Conservation (phyloP, 2,797 vertebrate genomes). For the Sebastes dallii region DNA sequence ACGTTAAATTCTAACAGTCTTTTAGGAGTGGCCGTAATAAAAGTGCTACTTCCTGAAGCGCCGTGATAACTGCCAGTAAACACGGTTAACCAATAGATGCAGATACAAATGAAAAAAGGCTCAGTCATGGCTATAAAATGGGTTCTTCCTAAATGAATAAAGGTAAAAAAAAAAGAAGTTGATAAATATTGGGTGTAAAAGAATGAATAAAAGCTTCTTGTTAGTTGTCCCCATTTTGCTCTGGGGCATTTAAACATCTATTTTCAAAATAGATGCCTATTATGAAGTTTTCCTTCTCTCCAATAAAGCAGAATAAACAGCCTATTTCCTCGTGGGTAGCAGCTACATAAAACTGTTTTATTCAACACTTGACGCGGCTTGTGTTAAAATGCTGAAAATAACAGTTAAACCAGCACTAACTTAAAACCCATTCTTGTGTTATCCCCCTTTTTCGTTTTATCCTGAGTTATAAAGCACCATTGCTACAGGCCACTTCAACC, state of each 20-base stretch:
- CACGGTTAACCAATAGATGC: background rate
- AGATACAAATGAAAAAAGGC: background rate
- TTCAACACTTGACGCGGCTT: background rate
- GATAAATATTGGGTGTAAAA: background rate
- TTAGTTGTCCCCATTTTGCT: background rate
- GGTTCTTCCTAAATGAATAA: background rate
- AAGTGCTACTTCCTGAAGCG: slow-evolving; percentile 45
- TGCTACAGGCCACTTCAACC: background rate
- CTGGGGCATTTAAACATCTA: background rate
- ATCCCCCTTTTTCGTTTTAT: background rate
- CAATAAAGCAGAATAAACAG: slow-evolving; percentile 8
- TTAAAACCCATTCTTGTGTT: background rate
- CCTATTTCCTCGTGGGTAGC: background rate
- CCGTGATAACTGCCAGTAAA: slow-evolving; percentile 2
- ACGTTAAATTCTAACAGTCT: background rate
- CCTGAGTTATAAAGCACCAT: background rate
- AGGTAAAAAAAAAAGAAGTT: background rate
- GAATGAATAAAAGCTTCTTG: background rate
- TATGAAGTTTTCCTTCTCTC: background rate
- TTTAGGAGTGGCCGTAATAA: slow-evolving; percentile 24
- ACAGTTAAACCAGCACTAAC: background rate
- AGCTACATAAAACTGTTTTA: background rate
- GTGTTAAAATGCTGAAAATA: slow-evolving; percentile 7
- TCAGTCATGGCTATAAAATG: background rate
- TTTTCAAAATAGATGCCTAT: background rate